Conservation (phyloP, 1,140 invertebrate species). For the Antheraea mylitta region DNA sequence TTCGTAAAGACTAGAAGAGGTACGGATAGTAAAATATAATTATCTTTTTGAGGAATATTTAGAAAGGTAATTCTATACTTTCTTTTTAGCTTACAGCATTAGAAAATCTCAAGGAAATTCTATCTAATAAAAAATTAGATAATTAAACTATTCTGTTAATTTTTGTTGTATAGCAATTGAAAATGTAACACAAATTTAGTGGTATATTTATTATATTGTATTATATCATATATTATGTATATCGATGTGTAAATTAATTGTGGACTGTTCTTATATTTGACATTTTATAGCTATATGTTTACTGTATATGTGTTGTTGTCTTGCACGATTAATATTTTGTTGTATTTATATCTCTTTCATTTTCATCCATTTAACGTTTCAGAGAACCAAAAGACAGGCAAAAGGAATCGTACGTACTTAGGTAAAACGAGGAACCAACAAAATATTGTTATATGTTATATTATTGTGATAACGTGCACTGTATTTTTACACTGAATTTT, state of each 20-base stretch:
- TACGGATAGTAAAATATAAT: too few species aligned
- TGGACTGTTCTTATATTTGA: constrained; percentile 13
- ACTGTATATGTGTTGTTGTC: background rate
- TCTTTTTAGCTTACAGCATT: too few species aligned
- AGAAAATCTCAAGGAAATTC: too few species aligned
- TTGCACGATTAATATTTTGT: background rate
- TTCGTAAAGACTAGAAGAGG: too few species aligned
- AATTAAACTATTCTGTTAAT: too few species aligned
- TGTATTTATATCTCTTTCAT: background rate
- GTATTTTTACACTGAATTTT: constrained; percentile 41
- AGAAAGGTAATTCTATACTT: too few species aligned
- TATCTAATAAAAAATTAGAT: too few species aligned
- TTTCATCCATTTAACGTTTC: constrained; percentile 48
- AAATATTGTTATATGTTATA: background rate
- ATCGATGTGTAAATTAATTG: background rate
- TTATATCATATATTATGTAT: too few species aligned
- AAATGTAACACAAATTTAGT: too few species aligned
- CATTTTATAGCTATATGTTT: background rate
- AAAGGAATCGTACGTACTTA: constrained; percentile 51
- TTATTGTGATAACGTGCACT: constrained; percentile 26
- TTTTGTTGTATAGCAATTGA: too few species aligned
- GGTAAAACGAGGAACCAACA: constrained; percentile 38
- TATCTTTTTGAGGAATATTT: too few species aligned
- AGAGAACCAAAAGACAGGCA: constrained; percentile 43
- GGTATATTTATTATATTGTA: too few species aligned